Percentiles rank a stretch among this genome's conserved stretches.
phyloP scores from a whole-genome alignment of 2,113 vertebrate species.

The Microcebus tavaratra region DNA sequence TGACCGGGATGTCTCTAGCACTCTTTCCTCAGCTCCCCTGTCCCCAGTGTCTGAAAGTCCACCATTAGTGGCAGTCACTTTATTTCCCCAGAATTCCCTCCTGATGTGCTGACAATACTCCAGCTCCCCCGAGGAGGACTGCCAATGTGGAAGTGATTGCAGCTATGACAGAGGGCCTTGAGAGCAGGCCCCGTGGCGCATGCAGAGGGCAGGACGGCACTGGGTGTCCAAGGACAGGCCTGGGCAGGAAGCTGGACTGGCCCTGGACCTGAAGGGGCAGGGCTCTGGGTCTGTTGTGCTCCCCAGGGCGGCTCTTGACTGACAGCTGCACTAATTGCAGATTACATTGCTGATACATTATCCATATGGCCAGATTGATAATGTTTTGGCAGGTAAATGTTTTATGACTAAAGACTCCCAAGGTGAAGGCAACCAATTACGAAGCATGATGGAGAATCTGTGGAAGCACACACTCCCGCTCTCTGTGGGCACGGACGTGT shows the following conservation, averaged over 20 bases:
- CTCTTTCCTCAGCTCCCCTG: background rate
- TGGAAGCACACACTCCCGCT: background rate
- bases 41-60: background rate
- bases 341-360: constrained; percentile 59
- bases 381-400: constrained; percentile 61
- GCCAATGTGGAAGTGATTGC: no score
- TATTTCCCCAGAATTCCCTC: background rate
- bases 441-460: background rate
- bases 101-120: background rate
- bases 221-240: background rate
- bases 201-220: background rate
- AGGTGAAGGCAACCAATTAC: constrained; percentile 57
- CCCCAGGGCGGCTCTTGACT: background rate
- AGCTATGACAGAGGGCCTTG: background rate
- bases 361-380: constrained; percentile 54
- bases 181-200: accelerated
- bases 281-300: background rate
- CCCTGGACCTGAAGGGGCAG: background rate
- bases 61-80: background rate
- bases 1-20: background rate
- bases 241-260: background rate
- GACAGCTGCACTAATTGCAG: constrained; percentile 43
- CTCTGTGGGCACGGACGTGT: background rate
- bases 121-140: background rate
- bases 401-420: constrained; percentile 72